Conservation (phyloP, 1,140 invertebrate species). For the Centruroides sculpturatus region DNA sequence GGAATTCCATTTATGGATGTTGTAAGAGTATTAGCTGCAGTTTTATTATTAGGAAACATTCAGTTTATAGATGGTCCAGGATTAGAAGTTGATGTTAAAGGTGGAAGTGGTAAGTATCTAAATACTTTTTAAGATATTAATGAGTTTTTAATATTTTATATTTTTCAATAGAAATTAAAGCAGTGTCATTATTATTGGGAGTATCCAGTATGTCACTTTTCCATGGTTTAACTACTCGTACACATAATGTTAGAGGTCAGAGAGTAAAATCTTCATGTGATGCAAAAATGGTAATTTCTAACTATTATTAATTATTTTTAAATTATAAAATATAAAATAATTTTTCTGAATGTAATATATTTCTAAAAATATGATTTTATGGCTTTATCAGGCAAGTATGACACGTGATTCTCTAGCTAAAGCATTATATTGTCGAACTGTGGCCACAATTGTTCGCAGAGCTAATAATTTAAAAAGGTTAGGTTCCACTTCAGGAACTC, state of each 20-base stretch:
- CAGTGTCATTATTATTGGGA: conserved; percentile 67
- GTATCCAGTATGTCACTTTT: conserved; percentile 59
- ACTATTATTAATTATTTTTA: not conserved
- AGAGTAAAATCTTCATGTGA: conserved; percentile 67
- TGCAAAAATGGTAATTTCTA: conserved; percentile 47
- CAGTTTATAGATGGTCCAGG: conserved; percentile 53
- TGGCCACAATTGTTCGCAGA: conserved; percentile 81
- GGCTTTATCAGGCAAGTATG: conserved; percentile 48
- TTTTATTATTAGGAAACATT: conserved; percentile 79
- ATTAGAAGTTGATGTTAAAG: conserved; percentile 12
- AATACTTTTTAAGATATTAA: not conserved
- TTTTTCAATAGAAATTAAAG: conserved; percentile 46
- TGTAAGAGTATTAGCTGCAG: conserved; percentile 73
- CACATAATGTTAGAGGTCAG: conserved; percentile 67
- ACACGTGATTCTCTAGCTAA: conserved; percentile 79
- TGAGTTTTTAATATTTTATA: not conserved
- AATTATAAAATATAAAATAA: not conserved
- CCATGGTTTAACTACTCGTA: conserved; percentile 64
- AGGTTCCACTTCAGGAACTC: conserved; percentile 65
- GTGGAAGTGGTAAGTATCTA: conserved; percentile 15
- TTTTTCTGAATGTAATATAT: not conserved
- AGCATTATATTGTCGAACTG: conserved; percentile 82
- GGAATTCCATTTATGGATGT: conserved; percentile 90
- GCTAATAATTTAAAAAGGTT: conserved; percentile 81
- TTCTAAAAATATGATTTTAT: not conserved